A percentile compares a stretch with the other conserved stretches of the same genome.
Conservation (phyloP, 2,888 invertebrate genomes). For the Craniophora ligustri region DNA sequence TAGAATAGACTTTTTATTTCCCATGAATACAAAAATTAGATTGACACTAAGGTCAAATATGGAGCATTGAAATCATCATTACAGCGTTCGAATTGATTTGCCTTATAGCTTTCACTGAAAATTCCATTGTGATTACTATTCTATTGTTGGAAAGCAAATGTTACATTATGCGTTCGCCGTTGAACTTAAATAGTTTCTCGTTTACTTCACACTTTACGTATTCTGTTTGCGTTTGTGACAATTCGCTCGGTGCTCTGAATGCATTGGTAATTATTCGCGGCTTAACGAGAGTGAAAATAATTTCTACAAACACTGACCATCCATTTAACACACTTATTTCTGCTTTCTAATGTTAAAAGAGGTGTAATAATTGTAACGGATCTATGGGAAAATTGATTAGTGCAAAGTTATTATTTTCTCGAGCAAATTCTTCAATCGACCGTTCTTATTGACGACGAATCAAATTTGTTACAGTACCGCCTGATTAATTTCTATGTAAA, state of each 20-base stretch:
- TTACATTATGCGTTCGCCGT: constrained; percentile 10
- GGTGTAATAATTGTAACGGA: constrained; percentile 53
- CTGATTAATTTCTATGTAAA: constrained; percentile 43
- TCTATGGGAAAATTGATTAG: constrained; percentile 52
- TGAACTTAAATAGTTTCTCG: constrained; percentile 37
- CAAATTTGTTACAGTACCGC: constrained; percentile 36
- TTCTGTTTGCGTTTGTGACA: constrained; percentile 58
- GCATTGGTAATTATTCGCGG: constrained; percentile 75
- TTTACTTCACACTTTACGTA: constrained; percentile 56
- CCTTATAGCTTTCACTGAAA: constrained; percentile 73
- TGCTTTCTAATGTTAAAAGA: constrained; percentile 70
- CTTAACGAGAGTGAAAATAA: constrained; percentile 72
- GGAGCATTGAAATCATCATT: constrained; percentile 69
- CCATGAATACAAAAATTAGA: constrained; percentile 74
- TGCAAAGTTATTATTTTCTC: constrained; percentile 46
- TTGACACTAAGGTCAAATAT: constrained; percentile 72
- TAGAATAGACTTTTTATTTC: constrained; percentile 65
- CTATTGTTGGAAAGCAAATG: constrained; percentile 44
- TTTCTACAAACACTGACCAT: constrained; percentile 68
- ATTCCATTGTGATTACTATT: constrained; percentile 36
- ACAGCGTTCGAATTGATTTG: constrained; percentile 66
- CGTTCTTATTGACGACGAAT: constrained; percentile 31
- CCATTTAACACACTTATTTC: constrained; percentile 73
- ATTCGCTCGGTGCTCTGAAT: constrained; percentile 71
- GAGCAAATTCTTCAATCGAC: constrained; percentile 30